These are phyloP conservation scores for Numenius phaeopus DNA, from an alignment of 2,797 vertebrate genomes.

Conservation along the genomic window DNA sequence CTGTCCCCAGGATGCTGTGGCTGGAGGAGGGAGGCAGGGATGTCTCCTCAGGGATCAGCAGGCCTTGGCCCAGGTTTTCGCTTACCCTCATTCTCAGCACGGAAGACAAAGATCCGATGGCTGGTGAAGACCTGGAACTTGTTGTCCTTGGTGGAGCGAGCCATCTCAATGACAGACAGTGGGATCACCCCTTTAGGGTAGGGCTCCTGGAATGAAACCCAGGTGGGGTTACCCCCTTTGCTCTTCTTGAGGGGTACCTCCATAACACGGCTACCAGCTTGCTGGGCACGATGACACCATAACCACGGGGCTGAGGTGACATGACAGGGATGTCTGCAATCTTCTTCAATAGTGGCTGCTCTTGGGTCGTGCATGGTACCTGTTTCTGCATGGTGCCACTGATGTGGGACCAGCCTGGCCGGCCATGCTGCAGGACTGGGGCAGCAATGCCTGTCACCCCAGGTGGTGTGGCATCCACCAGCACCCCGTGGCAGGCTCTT, in stretches of 20 bases:
- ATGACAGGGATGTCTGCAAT: background rate
- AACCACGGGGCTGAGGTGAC: background rate
- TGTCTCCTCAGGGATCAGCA: background rate
- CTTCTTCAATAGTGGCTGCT: background rate
- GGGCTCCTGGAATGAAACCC: slow-evolving; percentile 82
- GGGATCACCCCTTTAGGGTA: slow-evolving; percentile 97
- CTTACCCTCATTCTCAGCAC: slow-evolving; percentile 93
- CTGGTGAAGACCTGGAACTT: slow-evolving; percentile 96
- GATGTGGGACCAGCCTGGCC: background rate
- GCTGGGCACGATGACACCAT: accelerated
- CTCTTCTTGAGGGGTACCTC: background rate
- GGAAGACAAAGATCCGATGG: slow-evolving; percentile 93
- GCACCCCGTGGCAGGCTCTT: background rate
- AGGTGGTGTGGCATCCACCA: background rate
- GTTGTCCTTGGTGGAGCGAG: slow-evolving; percentile 91
- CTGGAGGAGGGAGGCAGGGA: background rate
- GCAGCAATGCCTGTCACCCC: background rate
- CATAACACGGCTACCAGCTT: background rate
- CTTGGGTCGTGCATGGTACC: too few relatives aligned
- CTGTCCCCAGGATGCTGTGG: accelerated
- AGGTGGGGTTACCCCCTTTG: background rate
- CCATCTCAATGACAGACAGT: slow-evolving; percentile 91
- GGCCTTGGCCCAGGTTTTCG: background rate
- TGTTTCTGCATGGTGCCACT: background rate
- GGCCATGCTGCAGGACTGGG: background rate